phyloP scores from a whole-genome alignment of 2,113 vertebrate species.

The Gila orcuttii region DNA sequence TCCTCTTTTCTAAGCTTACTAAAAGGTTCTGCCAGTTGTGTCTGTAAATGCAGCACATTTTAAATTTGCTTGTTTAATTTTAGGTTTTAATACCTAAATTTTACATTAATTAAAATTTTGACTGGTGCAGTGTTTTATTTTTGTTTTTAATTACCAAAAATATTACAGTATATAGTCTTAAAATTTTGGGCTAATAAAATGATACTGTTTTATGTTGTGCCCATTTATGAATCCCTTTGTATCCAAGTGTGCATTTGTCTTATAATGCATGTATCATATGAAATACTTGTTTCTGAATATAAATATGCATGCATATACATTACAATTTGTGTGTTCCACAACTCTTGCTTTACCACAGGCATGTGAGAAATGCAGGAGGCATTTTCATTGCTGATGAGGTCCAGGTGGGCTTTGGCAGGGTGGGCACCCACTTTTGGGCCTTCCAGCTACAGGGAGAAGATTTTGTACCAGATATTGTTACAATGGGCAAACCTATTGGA shows the following conservation, averaged over 20 bases:
- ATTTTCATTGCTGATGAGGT: slow-evolving; percentile 95
- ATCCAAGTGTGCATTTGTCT: not conserved
- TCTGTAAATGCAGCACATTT: not conserved
- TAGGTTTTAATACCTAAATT: not conserved
- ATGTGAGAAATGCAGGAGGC: slow-evolving; percentile 82
- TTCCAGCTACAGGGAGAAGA: slow-evolving; percentile 92
- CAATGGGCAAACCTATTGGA: slow-evolving; percentile 98
- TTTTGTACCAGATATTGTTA: slow-evolving; percentile 95
- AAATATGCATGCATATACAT: not conserved
- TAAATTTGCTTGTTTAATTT: not conserved
- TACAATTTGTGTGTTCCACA: not conserved
- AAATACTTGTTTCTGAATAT: not conserved
- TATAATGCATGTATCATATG: not conserved
- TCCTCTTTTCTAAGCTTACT: not conserved
- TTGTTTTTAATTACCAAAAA: not conserved
- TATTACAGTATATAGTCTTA: not conserved
- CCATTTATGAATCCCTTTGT: not conserved
- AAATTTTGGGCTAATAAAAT: not conserved
- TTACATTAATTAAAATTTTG: not conserved
- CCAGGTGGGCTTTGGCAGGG: slow-evolving; percentile 94
- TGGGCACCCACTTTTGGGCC: slow-evolving; percentile 92
- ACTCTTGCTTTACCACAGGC: slow-evolving; percentile 69
- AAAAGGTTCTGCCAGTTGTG: not conserved
- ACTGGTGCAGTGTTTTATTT: not conserved
- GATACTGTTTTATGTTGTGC: not conserved